Base-by-base conservation (phyloP, 2,888 invertebrate genomes). In the Torymus auratus region DNA sequence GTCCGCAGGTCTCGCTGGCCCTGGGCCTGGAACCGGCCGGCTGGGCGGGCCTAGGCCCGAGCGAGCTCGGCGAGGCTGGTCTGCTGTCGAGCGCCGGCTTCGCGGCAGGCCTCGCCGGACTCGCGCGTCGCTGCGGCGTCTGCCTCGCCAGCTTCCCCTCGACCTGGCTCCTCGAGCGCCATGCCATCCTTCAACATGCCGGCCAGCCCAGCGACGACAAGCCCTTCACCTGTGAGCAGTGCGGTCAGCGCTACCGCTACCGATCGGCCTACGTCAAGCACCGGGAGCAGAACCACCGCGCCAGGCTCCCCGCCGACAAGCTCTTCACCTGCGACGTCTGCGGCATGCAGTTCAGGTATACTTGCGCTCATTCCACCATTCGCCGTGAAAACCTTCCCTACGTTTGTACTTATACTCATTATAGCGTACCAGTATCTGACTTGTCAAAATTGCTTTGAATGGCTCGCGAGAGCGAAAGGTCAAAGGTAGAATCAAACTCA, bases 301-400 rank as follows among this genome's bases (percentile, higher is more conserved):
- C 97, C 2, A 93, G 96, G 17, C 92, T 97, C 64, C 97, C 97
- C 2, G 97, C 97, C 41, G 97, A 97, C 90, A 97, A 97, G 90
- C 93, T 97, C 17, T 97, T 97, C 91, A 96, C 96, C 20, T 97
- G 97, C 89, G 97, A 97, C 88, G 96, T 97, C 2, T 97, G 97
- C 90, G 97, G 97, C 81, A 97, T 97, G 97, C 97, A 97, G 90
- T 97, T 97, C 89, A 88, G 86, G 76, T 85, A 80, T 13, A 53
- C n/a, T n/a, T n/a, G 7, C 41, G 7, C 28, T 55, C 61, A 23
- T 28, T 10, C 1, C 41, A 11, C 1, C 5, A 41, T 41, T 7
- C 41, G 5, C 7, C 41, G 41, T 41, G 20, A 20, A 20, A 20
- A 20, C 20, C 2, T 20, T 20, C 20, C 20, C 1, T n/a, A n/a